These are phyloP conservation scores for Mesorhabditis sp. DNA, from an alignment of 2,888 invertebrate genomes.

Conservation along the genomic window DNA sequence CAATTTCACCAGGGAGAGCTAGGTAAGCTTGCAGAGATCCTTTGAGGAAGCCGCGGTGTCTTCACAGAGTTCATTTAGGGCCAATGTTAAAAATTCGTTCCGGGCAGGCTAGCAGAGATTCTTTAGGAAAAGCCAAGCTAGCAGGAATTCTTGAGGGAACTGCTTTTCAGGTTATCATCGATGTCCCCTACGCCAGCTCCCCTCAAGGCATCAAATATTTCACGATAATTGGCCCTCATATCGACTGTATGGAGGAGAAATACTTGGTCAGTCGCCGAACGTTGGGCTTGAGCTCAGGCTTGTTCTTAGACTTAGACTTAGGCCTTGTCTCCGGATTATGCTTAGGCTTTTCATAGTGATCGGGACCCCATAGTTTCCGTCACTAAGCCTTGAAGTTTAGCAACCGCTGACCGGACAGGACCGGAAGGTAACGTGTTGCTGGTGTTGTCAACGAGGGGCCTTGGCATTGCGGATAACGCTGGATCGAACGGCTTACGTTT, in stretches of 20 bases:
- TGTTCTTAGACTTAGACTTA: background rate
- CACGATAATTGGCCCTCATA: constrained; percentile 74
- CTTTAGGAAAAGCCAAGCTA: constrained; percentile 59
- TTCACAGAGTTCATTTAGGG: no score
- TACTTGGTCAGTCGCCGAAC: constrained; percentile 67
- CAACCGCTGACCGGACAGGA: constrained; percentile 70
- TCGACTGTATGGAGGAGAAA: constrained; percentile 77
- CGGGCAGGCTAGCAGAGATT: constrained; percentile 60
- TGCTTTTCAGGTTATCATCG: constrained; percentile 64
- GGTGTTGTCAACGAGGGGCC: constrained; percentile 72
- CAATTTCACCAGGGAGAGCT: no score
- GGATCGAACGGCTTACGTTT: constrained; percentile 73
- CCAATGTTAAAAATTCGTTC: constrained; percentile 70
- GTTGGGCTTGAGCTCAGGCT: no score
- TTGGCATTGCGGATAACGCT: constrained; percentile 70
- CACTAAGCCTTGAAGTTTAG: constrained; percentile 58
- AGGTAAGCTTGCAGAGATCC: no score
- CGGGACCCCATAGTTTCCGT: no score
- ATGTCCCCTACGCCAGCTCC: constrained; percentile 75
- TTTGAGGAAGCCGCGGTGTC: no score
- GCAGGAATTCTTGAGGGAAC: background rate
- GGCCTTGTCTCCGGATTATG: no score
- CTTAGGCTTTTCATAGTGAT: no score
- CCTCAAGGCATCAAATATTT: constrained; percentile 78
- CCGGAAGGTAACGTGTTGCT: constrained; percentile 69